Conservation (phyloP, 1,140 invertebrate species). For the Dysdera silvatica region DNA sequence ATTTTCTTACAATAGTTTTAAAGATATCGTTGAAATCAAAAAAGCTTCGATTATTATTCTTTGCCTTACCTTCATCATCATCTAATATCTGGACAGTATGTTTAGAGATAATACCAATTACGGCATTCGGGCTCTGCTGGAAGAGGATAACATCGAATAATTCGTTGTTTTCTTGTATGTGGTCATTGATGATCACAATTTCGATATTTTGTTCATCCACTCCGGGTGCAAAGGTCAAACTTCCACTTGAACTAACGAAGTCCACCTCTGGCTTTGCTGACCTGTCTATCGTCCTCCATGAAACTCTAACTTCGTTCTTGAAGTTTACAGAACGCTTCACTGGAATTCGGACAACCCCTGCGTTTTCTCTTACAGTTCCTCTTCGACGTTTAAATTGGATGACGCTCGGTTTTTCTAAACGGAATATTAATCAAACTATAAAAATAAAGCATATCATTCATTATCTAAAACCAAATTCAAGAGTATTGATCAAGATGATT, state of each 20-base stretch:
- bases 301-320: constrained; percentile 51
- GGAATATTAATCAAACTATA: neutral
- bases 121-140: too few relatives aligned
- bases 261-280: constrained; percentile 51
- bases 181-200: too few relatives aligned
- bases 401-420: constrained; percentile 54
- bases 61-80: too few relatives aligned
- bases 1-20: too few relatives aligned
- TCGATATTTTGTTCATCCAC: constrained; percentile 47
- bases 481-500: neutral
- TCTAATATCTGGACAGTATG: too few relatives aligned
- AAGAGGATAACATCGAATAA: too few relatives aligned
- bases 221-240: constrained; percentile 51
- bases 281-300: constrained; percentile 54
- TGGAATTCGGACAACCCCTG: constrained; percentile 48
- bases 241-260: constrained; percentile 49
- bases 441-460: neutral
- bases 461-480: neutral
- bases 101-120: too few relatives aligned
- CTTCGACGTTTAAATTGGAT: constrained; percentile 53
- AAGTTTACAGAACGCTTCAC: constrained; percentile 50
- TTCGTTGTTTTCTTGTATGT: too few relatives aligned
- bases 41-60: too few relatives aligned
- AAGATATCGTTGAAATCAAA: too few relatives aligned
- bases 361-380: constrained; percentile 54